phyloP scores from a whole-genome alignment of 2,888 invertebrate species.

The Taphrorychus bicolor region DNA sequence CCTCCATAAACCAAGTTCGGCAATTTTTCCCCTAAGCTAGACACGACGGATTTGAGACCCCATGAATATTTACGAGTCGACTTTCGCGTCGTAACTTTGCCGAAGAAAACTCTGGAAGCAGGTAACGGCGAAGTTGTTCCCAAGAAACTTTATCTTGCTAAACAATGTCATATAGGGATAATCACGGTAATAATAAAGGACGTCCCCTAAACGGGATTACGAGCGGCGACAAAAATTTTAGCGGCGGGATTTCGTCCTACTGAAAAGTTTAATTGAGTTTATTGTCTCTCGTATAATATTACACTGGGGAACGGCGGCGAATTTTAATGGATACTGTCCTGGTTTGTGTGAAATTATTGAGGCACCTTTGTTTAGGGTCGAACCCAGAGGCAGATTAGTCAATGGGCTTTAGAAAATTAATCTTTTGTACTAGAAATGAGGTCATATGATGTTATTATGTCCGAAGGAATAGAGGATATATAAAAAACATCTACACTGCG shows the following conservation, averaged over 20 bases:
- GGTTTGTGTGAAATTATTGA: not conserved
- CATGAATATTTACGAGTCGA: not conserved
- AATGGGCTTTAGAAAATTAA: too few relatives aligned
- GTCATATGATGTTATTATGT: too few relatives aligned
- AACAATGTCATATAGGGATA: conserved; percentile 6
- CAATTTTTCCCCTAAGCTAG: not conserved
- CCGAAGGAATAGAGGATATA: too few relatives aligned
- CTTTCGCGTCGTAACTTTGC: not conserved
- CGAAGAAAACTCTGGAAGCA: conserved; percentile 1
- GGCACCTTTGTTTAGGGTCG: too few relatives aligned
- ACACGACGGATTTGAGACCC: not conserved
- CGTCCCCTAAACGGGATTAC: conserved; percentile 8
- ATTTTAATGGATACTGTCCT: not conserved
- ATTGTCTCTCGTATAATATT: conserved; percentile 5
- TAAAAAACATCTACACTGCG: too few relatives aligned
- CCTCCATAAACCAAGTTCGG: not conserved
- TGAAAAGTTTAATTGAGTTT: conserved; percentile 15
- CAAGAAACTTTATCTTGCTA: conserved; percentile 1
- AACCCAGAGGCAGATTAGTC: too few relatives aligned
- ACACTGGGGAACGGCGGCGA: not conserved
- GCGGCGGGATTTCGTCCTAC: not conserved
- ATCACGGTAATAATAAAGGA: conserved; percentile 7
- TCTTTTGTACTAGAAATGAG: too few relatives aligned
- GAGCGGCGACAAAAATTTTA: conserved; percentile 1
- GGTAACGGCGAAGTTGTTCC: not conserved